Conservation (phyloP, 2,888 invertebrate genomes). For the Caenorhabditis imperialis region DNA sequence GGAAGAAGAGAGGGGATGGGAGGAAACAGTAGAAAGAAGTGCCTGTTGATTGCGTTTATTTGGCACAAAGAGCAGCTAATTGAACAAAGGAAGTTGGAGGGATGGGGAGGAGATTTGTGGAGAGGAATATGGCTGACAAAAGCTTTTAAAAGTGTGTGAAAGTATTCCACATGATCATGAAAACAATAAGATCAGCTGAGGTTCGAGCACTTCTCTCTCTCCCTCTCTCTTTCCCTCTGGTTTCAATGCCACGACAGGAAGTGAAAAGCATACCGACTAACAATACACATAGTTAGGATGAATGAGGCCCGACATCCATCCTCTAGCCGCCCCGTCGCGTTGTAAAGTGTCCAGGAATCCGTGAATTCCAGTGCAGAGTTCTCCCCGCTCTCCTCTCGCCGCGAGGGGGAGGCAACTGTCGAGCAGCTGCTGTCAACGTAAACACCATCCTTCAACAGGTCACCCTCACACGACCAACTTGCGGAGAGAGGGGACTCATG, state of each 20-base stretch:
- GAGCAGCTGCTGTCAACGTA: constrained; percentile 56
- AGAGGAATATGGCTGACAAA: not conserved
- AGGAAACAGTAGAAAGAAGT: too few relatives aligned
- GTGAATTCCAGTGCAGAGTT: constrained; percentile 46
- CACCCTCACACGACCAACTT: constrained; percentile 38
- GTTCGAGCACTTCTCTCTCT: constrained; percentile 1
- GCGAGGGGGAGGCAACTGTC: constrained; percentile 46
- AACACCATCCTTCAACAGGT: constrained; percentile 54
- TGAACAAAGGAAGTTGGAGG: constrained; percentile 41
- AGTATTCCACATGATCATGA: constrained; percentile 20
- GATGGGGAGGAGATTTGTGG: constrained; percentile 3
- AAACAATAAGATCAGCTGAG: constrained; percentile 17
- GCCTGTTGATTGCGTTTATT: constrained; percentile 48
- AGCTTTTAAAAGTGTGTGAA: constrained; percentile 1
- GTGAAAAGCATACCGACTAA: constrained; percentile 48
- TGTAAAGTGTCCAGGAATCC: constrained; percentile 52
- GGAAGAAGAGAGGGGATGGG: constrained; percentile 17
- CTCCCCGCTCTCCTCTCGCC: constrained; percentile 18
- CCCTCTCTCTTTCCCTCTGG: not conserved
- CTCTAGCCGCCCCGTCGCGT: constrained; percentile 19
- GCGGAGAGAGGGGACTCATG: constrained; percentile 21
- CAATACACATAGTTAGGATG: constrained; percentile 55
- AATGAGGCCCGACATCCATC: constrained; percentile 51
- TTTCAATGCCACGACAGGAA: constrained; percentile 30
- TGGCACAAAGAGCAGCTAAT: constrained; percentile 53